Base-by-base conservation (phyloP, 1,140 invertebrate genomes). In the Mactra quadrangularis region DNA sequence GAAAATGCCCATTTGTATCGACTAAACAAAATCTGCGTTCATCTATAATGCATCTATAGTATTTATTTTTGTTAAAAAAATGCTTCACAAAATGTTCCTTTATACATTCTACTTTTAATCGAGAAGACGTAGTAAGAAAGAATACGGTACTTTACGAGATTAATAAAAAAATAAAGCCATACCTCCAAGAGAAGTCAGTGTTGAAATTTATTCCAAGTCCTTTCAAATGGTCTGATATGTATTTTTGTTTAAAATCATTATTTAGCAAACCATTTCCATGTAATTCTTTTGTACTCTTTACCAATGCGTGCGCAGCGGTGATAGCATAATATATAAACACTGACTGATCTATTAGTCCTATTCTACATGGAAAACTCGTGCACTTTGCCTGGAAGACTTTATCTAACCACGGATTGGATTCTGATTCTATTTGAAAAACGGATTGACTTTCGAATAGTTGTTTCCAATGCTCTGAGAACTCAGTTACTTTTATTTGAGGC, bases 381-480 rank as follows among this genome's bases (percentile, higher is more conserved):
- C 66, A 71, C 7, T 50, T 25, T 31, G 22, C 29, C 15, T 50
- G n/a, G 17, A 25, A 84, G 0, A 81, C 68, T 35, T 84, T 60
- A 7, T 31, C 1, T 29, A 85, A 38, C 84, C 84, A 85, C 9
- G 55, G 72, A 38, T 85, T 85, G 0, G 62, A 60, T 13, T 27
- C 1, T 6, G 31, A 31, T 27, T 79, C 75, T 52, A 64, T 25
- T 0, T 71, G 17, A 33, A 84, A 50, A 1, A 19, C 33, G 1
- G 75, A 45, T 25, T 50, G 29, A 35, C 81, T 84, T 6, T 33
- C 75, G 50, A 84, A 84, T 13, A 75, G 66, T 31, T 33, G 19
- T 38, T 35, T 74, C 83, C 83, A 84, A 35, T 84, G 70, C 0
- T 1, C 35, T 47, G 25, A 35, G 64, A 84, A 84, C 45, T 84